These are phyloP conservation scores for Cichladusa arquata DNA, from an alignment of 2,113 vertebrate species.

Conservation along the genomic window DNA sequence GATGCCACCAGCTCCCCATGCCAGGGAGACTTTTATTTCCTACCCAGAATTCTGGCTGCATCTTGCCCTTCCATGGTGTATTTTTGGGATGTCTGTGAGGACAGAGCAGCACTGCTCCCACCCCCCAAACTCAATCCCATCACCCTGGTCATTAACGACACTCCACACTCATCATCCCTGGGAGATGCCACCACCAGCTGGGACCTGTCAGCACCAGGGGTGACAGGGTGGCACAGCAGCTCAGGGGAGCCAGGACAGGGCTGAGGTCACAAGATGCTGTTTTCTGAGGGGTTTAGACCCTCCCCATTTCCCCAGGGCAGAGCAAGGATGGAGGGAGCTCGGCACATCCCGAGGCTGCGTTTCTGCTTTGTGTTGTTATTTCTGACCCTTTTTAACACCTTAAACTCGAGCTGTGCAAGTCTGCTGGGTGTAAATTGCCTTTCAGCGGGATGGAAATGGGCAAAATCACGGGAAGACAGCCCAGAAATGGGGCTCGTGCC, in stretches of 20 bases:
- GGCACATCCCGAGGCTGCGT: rapidly evolving
- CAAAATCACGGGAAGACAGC: not conserved
- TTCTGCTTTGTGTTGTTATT: not conserved
- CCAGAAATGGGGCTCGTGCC: not conserved
- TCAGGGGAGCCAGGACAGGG: not conserved
- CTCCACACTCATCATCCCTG: rapidly evolving
- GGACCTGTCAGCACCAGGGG: not conserved
- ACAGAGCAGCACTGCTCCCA: not conserved
- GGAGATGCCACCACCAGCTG: not conserved
- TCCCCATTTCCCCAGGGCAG: not conserved
- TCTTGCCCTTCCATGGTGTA: rapidly evolving
- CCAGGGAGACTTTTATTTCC: not conserved
- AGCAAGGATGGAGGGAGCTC: not conserved
- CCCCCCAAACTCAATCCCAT: rapidly evolving
- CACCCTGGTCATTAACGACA: not conserved
- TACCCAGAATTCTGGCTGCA: not conserved
- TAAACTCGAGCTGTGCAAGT: not conserved
- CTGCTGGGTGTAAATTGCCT: too few species aligned
- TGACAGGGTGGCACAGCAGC: not conserved
- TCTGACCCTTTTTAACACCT: not conserved
- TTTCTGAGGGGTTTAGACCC: not conserved
- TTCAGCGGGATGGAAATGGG: not conserved
- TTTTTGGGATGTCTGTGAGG: not conserved
- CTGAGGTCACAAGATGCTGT: rapidly evolving
- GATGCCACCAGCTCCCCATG: not conserved